phyloP scores from a whole-genome alignment of 53 echinoderm and acorn worm species.

The Temnopleurus reevesii region DNA sequence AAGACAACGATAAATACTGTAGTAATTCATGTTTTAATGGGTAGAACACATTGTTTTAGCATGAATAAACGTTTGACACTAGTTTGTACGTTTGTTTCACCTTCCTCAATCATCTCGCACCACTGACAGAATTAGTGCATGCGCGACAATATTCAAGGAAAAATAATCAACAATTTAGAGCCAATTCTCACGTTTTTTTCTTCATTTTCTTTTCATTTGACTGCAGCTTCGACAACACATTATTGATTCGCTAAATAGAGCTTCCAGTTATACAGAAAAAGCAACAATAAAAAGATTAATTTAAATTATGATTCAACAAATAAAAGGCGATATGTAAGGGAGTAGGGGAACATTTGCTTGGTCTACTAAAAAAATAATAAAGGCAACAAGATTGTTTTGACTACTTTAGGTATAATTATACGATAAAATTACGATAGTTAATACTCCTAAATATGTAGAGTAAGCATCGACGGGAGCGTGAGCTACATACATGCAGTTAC shows the following conservation, averaged over 20 bases:
- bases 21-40: conserved; percentile 61
- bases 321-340: conserved; percentile 29
- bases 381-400: conserved; percentile 35
- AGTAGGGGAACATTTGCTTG: conserved; percentile 17
- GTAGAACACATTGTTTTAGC: conserved; percentile 59
- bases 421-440: conserved; percentile 48
- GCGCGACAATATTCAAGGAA: conserved; percentile 5
- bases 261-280: conserved; percentile 56
- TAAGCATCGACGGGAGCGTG: conserved; percentile 25
- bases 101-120: not conserved
- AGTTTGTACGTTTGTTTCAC: not conserved
- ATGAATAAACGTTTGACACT: conserved; percentile 53
- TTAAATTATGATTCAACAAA: conserved; percentile 46
- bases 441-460: conserved; percentile 36
- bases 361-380: conserved; percentile 51
- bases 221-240: conserved; percentile 35
- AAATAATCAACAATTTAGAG: not conserved
- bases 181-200: not conserved
- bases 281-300: conserved; percentile 45
- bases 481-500: conserved; percentile 43
- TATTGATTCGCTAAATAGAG: conserved; percentile 49
- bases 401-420: conserved; percentile 55
- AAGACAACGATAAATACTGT: not conserved
- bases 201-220: not conserved
- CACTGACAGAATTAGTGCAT: not conserved